These are phyloP conservation scores for Caenorhabditis macrosperma DNA, from an alignment of 2,888 invertebrate genomes.

Conservation along the genomic window DNA sequence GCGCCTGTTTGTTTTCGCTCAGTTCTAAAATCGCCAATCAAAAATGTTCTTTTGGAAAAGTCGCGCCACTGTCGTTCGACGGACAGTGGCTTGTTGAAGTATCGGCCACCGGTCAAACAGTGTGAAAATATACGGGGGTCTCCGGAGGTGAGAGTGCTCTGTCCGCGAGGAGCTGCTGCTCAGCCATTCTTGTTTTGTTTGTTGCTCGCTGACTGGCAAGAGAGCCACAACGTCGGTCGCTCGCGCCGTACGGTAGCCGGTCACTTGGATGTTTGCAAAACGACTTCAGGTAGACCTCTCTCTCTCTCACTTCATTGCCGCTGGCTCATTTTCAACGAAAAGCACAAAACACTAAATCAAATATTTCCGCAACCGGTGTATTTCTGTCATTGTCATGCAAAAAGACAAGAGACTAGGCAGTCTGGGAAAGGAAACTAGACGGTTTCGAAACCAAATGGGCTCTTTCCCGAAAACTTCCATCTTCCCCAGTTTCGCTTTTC, in stretches of 20 bases:
- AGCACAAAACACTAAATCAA: constrained; percentile 56
- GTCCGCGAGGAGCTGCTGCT: constrained; percentile 1
- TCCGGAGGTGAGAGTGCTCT: constrained; percentile 23
- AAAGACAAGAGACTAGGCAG: constrained; percentile 31
- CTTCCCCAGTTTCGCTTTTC: neutral
- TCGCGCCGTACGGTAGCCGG: constrained; percentile 55
- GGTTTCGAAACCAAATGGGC: neutral
- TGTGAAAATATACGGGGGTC: constrained; percentile 52
- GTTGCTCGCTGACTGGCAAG: constrained; percentile 54
- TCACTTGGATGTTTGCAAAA: constrained; percentile 57
- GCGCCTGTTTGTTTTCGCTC: constrained; percentile 11
- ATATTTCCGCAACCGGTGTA: constrained; percentile 49
- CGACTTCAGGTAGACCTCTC: constrained; percentile 45
- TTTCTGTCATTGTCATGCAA: constrained; percentile 35
- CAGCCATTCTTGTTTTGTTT: constrained; percentile 57
- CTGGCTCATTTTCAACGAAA: constrained; percentile 39
- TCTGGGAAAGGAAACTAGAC: neutral
- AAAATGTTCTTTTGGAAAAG: constrained; percentile 33
- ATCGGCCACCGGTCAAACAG: constrained; percentile 63
- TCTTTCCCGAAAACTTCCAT: neutral
- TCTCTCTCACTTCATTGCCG: constrained; percentile 17
- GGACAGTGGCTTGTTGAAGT: constrained; percentile 58
- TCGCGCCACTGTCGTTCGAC: constrained; percentile 38
- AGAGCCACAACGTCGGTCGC: constrained; percentile 1
- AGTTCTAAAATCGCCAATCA: constrained; percentile 30